Evolutionary conservation across 2,797 vertebrate species (phyloP).

Genomic region (Cyprinodon diabolis): DNA sequence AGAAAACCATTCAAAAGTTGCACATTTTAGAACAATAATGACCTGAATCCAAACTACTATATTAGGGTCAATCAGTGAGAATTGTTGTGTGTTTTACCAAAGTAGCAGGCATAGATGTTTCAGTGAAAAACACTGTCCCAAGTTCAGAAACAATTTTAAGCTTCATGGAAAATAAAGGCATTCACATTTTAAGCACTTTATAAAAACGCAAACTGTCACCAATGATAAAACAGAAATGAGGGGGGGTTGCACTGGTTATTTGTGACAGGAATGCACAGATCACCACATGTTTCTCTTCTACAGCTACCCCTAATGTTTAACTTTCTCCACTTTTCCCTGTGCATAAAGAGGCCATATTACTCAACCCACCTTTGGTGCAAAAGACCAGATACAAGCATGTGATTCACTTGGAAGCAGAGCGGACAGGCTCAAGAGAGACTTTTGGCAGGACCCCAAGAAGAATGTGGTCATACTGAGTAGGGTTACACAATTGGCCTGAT

Average conservation of each 20-base stretch:
- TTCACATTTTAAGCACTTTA: not conserved
- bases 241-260: slow-evolving; percentile 80
- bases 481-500: slow-evolving; percentile 22
- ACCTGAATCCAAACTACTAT: too few species aligned
- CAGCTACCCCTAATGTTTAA: slow-evolving; percentile 67
- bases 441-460: slow-evolving; percentile 1
- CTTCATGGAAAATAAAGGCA: slow-evolving; percentile 2
- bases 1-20: too few species aligned
- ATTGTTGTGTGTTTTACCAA: slow-evolving; percentile 42
- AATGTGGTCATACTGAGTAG: slow-evolving; percentile 13
- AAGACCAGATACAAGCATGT: slow-evolving; percentile 34
- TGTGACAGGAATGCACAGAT: slow-evolving; percentile 79
- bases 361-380: slow-evolving; percentile 60
- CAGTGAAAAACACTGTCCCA: slow-evolving; percentile 1
- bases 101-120: slow-evolving; percentile 46
- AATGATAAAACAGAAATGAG: slow-evolving; percentile 8
- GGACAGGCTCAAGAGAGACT: slow-evolving; percentile 8
- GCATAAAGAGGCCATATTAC: slow-evolving; percentile 58
- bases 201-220: not conserved
- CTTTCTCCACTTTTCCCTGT: slow-evolving; percentile 41
- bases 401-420: slow-evolving; percentile 20
- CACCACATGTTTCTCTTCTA: slow-evolving; percentile 81
- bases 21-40: too few species aligned
- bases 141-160: slow-evolving; percentile 7
- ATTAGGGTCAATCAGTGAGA: slow-evolving; percentile 28